Percentiles rank a stretch among this genome's conserved stretches.
phyloP scores from a whole-genome alignment of 2,888 invertebrate species.

The Dendrolimus houi region DNA sequence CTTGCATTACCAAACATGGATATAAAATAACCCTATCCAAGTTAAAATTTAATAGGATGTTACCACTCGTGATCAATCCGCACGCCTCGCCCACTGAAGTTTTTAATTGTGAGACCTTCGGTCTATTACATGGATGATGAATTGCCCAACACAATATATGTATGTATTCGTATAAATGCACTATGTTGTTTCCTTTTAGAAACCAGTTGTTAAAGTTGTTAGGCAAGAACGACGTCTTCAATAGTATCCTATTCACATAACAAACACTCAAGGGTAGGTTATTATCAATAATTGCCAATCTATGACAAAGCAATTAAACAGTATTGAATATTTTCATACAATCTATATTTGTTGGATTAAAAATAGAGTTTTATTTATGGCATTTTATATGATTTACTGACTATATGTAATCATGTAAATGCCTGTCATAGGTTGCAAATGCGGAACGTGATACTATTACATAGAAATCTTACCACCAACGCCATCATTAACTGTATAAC shows the following conservation, averaged over 20 bases:
- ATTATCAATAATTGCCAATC: conserved; percentile 17
- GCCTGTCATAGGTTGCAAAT: no score
- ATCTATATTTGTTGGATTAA: background rate
- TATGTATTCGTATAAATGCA: conserved; percentile 32
- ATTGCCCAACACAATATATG: conserved; percentile 40
- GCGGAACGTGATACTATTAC: no score
- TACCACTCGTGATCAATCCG: conserved; percentile 16
- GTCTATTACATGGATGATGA: conserved; percentile 50
- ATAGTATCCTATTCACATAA: conserved; percentile 27
- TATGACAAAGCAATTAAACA: conserved; percentile 1
- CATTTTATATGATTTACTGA: no score
- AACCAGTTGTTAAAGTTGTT: conserved; percentile 47
- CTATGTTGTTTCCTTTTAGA: conserved; percentile 58
- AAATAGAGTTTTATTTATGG: background rate
- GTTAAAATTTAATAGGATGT: no score
- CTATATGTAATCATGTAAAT: no score
- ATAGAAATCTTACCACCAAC: no score
- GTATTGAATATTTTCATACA: background rate
- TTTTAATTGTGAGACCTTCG: conserved; percentile 50
- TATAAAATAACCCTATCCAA: no score
- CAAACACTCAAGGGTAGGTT: conserved; percentile 23
- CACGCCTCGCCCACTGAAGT: conserved; percentile 31
- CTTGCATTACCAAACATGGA: no score
- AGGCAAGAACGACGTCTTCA: conserved; percentile 36
- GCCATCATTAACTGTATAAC: no score